Evolutionary conservation across 2,113 vertebrate species (phyloP).

Genomic region (Pterocles burchelli): DNA sequence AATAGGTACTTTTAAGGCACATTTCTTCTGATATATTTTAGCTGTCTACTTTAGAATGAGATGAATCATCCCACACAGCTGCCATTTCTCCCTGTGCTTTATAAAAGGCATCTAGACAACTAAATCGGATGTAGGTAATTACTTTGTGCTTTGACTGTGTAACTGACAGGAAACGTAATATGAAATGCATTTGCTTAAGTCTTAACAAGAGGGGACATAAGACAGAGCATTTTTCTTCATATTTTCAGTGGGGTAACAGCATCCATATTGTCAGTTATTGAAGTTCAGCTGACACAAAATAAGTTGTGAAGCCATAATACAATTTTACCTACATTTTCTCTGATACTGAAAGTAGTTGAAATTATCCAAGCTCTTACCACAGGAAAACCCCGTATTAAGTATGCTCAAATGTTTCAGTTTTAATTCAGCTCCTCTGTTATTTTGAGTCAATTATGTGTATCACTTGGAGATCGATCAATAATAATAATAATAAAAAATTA

Average conservation of each 20-base stretch:
- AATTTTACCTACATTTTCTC: neutral
- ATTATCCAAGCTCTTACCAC: neutral
- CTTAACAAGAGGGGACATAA: slow-evolving; percentile 37
- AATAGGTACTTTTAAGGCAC: neutral
- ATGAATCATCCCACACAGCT: slow-evolving; percentile 54
- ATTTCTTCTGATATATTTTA: slow-evolving; percentile 21
- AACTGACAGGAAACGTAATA: slow-evolving; percentile 58
- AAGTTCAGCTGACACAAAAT: slow-evolving; percentile 14
- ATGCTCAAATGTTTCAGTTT: neutral
- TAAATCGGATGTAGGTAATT: slow-evolving; percentile 63
- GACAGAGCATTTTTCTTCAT: slow-evolving; percentile 32
- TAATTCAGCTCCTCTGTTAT: slow-evolving; percentile 39
- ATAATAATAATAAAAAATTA: slow-evolving; percentile 36
- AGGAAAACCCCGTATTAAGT: neutral
- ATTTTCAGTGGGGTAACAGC: slow-evolving; percentile 2
- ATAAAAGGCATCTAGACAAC: slow-evolving; percentile 51
- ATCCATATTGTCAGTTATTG: slow-evolving; percentile 5
- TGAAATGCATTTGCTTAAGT: slow-evolving; percentile 55
- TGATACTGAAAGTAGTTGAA: neutral
- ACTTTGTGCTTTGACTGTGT: slow-evolving; percentile 46
- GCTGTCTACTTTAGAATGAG: slow-evolving; percentile 38
- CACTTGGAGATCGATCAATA: slow-evolving; percentile 13
- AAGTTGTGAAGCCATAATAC: neutral
- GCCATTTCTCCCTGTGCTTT: slow-evolving; percentile 20
- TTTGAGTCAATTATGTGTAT: slow-evolving; percentile 62